Percentiles rank a stretch among this genome's conserved stretches.
Conservation (phyloP, 2,888 invertebrate genomes). For the Spisula solida region DNA sequence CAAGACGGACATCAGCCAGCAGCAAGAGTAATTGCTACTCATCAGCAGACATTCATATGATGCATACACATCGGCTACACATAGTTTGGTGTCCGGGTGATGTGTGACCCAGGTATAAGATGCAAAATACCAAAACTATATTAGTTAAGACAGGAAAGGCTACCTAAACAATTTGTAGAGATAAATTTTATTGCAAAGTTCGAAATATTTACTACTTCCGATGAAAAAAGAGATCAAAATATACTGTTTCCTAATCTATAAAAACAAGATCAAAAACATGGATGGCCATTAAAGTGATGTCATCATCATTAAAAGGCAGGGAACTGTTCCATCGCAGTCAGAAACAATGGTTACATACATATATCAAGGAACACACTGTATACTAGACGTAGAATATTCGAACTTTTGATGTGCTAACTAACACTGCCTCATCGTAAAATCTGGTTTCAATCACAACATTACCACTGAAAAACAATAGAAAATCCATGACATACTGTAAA, state of each 20-base stretch:
- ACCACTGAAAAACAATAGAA: conserved; percentile 89
- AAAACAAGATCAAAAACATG: neutral
- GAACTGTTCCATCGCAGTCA: neutral
- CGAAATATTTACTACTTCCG: neutral
- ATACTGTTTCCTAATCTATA: neutral
- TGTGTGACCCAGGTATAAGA: too few species aligned
- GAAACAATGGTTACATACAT: neutral
- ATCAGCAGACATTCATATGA: too few species aligned
- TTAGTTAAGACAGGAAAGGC: too few species aligned
- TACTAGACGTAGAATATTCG: conserved; percentile 96
- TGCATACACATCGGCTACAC: too few species aligned
- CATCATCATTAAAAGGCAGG: neutral
- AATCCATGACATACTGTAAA: too few species aligned
- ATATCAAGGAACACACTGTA: neutral
- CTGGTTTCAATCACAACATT: conserved; percentile 92
- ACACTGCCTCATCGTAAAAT: conserved; percentile 95
- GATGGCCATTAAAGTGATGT: neutral
- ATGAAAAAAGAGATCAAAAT: neutral
- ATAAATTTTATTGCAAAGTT: neutral
- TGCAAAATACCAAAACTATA: too few species aligned
- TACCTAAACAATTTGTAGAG: neutral
- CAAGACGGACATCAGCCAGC: too few species aligned
- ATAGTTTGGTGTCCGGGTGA: too few species aligned
- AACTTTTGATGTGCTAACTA: conserved; percentile 97
- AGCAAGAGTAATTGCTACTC: too few species aligned